A percentile compares a stretch with the other conserved stretches of the same genome.
Conservation (phyloP, 2,888 invertebrate genomes). For the Lumbricus terrestris region DNA sequence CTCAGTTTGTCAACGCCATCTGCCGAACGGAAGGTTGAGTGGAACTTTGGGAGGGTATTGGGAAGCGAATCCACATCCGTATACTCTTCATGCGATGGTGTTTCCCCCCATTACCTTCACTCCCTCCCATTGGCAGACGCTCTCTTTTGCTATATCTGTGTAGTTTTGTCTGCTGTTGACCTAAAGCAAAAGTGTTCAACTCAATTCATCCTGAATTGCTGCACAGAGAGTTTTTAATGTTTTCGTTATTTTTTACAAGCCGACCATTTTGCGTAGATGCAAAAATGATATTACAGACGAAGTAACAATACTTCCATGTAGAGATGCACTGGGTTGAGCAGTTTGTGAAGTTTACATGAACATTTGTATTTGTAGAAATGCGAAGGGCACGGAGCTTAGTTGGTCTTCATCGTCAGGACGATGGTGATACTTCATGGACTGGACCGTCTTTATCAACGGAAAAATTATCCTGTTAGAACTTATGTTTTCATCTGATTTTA, state of each 20-base stretch:
- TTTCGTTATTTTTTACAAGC: not conserved
- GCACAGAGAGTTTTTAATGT: not conserved
- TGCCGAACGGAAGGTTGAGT: too few relatives aligned
- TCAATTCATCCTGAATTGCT: not conserved
- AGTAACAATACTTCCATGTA: too few relatives aligned
- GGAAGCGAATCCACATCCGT: too few relatives aligned
- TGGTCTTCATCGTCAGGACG: not conserved
- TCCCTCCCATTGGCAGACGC: too few relatives aligned
- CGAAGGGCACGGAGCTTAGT: not conserved
- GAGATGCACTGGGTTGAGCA: too few relatives aligned
- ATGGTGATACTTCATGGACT: not conserved
- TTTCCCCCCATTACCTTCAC: too few relatives aligned
- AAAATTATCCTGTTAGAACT: not conserved
- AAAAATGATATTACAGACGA: too few relatives aligned
- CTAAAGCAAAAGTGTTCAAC: not conserved
- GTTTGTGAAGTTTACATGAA: not conserved
- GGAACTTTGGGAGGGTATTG: too few relatives aligned
- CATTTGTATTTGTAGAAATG: not conserved
- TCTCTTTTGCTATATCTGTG: not conserved
- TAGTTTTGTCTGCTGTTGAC: not conserved
- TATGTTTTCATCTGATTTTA: not conserved
- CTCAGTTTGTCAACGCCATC: too few relatives aligned
- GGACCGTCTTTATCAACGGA: not conserved
- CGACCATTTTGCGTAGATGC: not conserved
- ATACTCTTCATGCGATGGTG: too few relatives aligned